Base-by-base conservation (phyloP, 2,113 vertebrate species). In the Cyprinodon variegatus region DNA sequence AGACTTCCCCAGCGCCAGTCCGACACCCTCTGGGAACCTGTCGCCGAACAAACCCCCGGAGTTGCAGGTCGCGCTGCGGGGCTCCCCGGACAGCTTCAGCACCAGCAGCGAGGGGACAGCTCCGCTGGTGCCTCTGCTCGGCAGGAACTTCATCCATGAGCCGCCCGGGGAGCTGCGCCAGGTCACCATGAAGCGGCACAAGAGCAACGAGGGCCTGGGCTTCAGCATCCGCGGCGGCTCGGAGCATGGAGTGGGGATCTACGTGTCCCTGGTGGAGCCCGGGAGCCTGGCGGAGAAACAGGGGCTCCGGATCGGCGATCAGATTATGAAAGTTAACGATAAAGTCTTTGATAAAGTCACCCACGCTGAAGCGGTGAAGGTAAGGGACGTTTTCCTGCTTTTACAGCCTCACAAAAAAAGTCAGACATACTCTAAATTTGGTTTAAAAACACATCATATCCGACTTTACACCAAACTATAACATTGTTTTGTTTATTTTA, bases 141-240 rank as follows among this genome's bases (percentile, higher is more conserved):
- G 95, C 1, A 83, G 87, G 60, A 89, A 92, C 79, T 94, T 95
- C 69, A 77, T 93, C 79, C 93, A 94, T 72, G 94, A 94, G 81
- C 92, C 90, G 0, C 93, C 90, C 11, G 93, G 94, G 0, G 96
- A 97, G 91, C 88, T 97, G 82, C 94, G 96, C 8, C 95, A 95
- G 80, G 95, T 98, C 80, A 94, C 90, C 81, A 95, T 99, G 78
- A 95, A 96, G 88, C 93, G 98, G 40, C 95, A 95, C 93, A 97
- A 96, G 82, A 97, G 96, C 88, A 95, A 97, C 78, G 96, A 99
- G 74, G 98, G 98, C 3, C 88, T 99, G 88, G 98, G 97, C 68
- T 99, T 99, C 94, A 99, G 98, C 85, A 98, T 99, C 90, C 96
- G 98, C 6, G 98, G 98, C 0, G 97, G 98, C 0, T 95, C 97